Evolutionary conservation across 53 echinoderm and acorn worm species (phyloP).

Genomic region (Paracentrotus lividus): DNA sequence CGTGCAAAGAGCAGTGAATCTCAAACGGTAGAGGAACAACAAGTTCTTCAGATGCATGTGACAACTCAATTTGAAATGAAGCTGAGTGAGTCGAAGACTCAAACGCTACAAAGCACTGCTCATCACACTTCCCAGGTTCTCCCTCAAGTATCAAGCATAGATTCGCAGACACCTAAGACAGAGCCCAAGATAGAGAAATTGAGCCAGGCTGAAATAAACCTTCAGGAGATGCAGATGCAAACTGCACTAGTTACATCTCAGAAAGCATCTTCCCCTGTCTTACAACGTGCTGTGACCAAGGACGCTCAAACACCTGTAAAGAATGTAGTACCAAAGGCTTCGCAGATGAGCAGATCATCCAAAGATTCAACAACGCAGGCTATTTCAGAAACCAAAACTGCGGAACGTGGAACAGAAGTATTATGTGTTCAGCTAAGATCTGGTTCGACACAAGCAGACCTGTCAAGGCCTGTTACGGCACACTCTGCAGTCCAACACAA

Average conservation of each 20-base stretch:
- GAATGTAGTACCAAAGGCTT: constrained; percentile 14
- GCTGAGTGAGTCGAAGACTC: background rate
- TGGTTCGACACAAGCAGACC: constrained; percentile 36
- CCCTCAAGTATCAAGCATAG: background rate
- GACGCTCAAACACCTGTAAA: constrained; percentile 40
- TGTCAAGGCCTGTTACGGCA: background rate
- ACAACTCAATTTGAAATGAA: constrained; percentile 45
- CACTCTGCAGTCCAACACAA: constrained; percentile 30
- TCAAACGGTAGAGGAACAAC: constrained; percentile 43
- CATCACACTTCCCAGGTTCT: constrained; percentile 26
- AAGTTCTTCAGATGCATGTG: background rate
- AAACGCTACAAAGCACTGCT: background rate
- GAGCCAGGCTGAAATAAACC: background rate
- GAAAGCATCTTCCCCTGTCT: constrained; percentile 50
- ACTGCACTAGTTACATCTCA: background rate
- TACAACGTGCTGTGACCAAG: background rate
- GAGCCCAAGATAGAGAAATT: constrained; percentile 6
- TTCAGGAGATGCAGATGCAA: constrained; percentile 11
- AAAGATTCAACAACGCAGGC: constrained; percentile 1
- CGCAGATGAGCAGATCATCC: background rate
- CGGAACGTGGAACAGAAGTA: constrained; percentile 33
- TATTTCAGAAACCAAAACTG: background rate
- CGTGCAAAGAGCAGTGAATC: background rate
- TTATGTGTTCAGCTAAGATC: background rate
- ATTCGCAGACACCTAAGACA: constrained; percentile 25